Evolutionary conservation across 2,888 invertebrate species (phyloP), one percentile per base, ranked within the genome.

Genomic region (Erebia palarica): DNA sequence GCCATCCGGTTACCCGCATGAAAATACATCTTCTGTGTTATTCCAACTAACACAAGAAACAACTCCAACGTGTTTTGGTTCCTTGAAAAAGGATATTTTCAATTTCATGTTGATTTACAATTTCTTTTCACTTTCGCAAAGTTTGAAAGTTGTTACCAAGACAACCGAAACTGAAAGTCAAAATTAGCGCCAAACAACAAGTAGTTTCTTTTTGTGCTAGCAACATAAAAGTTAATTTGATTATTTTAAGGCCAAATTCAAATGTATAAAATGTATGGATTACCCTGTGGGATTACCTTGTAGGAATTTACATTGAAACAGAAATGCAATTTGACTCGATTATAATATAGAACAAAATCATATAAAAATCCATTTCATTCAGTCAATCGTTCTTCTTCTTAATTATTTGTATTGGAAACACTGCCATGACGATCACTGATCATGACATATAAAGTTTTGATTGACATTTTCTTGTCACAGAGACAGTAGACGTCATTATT

Each of bases 1-100:
- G 14, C 21, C 16, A 7, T 44, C 84, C 89, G 88, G n/a, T n/a
- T 87, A 97, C 98, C 97, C 97, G 80, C 97, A 96, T 36, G 98
- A 98, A 90, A 96, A 97, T 64, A 98, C 96, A 88, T 99, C 99
- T 87, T 99, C 99, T 44, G 97, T 96, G 78, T 96, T 97, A 86
- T 96, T 97, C 99, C 99, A 99, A 77, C 97, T 97, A 14, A 98
- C 96, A 86, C 98, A 98, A 73, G 97, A 96, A 13, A 98, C 96
- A n/a, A 97, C 95, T 79, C 96, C 96, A 74, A 92, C 92, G 86
- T 97, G 96, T 71, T 96, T 95, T 21, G 96, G 95, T 80, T 96
- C 96, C 82, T 96, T 96, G 78, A 96, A 95, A 73, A 96, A 89
- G 58, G 96, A 95, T 77, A 96, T 95, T 94, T 98, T 97, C 76